Evolutionary conservation across 2,113 vertebrate genomes (phyloP).

Genomic region (Tauraco erythrolophus): DNA sequence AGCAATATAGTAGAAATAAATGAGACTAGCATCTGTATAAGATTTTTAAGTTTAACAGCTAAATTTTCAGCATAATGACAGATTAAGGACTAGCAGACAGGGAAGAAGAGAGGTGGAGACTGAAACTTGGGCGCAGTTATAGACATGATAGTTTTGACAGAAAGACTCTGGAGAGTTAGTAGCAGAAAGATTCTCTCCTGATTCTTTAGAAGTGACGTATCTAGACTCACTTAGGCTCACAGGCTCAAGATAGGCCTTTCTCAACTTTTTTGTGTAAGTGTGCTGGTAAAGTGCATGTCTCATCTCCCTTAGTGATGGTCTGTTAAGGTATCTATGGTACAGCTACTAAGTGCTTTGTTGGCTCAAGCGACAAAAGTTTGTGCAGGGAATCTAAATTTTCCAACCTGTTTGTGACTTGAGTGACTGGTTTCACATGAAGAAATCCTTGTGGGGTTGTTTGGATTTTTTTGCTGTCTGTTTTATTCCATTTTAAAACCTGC

Average conservation of each 20-base stretch:
- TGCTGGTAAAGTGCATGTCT: neutral
- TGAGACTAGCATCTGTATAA: neutral
- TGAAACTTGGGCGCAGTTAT: neutral
- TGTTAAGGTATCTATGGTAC: neutral
- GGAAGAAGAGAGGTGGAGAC: neutral
- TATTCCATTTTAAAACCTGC: neutral
- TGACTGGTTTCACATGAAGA: neutral
- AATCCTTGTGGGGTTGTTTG: neutral
- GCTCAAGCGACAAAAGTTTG: neutral
- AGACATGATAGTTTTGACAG: neutral
- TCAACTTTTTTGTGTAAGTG: neutral
- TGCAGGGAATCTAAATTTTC: neutral
- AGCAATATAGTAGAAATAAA: neutral
- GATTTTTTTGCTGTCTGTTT: neutral
- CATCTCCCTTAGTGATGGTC: neutral
- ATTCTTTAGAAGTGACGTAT: neutral
- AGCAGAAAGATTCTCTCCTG: neutral
- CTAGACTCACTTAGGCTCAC: fast-evolving
- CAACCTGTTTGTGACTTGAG: neutral
- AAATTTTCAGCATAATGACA: neutral
- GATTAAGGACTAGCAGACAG: neutral
- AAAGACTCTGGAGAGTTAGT: neutral
- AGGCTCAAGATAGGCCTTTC: neutral
- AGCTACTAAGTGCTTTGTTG: neutral
- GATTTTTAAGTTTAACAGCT: neutral